A percentile compares a stretch with the other conserved stretches of the same genome.
Conservation (phyloP, 2,113 vertebrate species). For the Emydura subglobosa region DNA sequence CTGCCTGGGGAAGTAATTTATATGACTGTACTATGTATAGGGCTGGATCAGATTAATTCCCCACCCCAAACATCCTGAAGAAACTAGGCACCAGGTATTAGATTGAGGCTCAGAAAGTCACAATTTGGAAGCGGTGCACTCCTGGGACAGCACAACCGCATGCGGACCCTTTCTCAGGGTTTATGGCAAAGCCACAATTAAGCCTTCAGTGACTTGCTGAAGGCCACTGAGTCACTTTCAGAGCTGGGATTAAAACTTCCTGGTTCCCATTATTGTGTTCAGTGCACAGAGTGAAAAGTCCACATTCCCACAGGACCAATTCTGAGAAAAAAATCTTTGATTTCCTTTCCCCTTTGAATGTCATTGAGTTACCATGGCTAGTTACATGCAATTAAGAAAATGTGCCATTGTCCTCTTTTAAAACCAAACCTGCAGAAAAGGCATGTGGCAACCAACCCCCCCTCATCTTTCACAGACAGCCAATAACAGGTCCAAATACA, state of each 20-base stretch:
- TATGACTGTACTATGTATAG: not conserved
- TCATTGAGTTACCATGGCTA: not conserved
- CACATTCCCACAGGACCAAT: not conserved
- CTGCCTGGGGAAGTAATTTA: not conserved
- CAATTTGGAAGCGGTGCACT: not conserved
- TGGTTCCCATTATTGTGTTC: not conserved
- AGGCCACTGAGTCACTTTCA: not conserved
- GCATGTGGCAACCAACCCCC: not conserved
- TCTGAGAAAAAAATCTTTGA: not conserved
- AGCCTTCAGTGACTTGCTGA: not conserved
- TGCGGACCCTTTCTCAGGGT: not conserved
- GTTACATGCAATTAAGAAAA: conserved; percentile 2
- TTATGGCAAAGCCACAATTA: not conserved
- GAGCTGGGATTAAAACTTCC: not conserved
- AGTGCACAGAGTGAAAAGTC: not conserved
- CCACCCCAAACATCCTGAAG: not conserved
- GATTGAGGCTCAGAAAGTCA: fast-evolving
- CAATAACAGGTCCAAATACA: conserved; percentile 6
- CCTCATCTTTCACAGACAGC: conserved; percentile 4
- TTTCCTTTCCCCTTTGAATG: not conserved
- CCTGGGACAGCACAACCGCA: not conserved
- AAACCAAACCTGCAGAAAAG: conserved; percentile 5
- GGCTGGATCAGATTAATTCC: not conserved
- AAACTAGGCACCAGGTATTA: not conserved
- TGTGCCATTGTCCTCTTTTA: not conserved